These are phyloP conservation scores for Nicator chloris DNA, from an alignment of 2,113 vertebrate species.

Conservation along the genomic window DNA sequence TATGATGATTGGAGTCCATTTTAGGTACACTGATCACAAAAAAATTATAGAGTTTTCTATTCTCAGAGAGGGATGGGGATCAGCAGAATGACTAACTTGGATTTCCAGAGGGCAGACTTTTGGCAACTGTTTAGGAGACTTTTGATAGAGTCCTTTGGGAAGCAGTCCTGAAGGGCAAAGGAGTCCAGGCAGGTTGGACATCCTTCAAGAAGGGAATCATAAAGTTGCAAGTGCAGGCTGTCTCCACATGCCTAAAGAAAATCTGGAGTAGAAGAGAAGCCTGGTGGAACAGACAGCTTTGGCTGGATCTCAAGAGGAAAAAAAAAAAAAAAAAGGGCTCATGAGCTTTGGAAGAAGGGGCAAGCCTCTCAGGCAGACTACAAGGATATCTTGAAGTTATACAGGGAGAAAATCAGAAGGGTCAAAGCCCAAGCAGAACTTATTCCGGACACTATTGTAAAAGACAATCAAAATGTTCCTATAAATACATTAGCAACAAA, in stretches of 20 bases:
- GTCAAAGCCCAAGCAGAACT: neutral
- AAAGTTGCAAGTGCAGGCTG: neutral
- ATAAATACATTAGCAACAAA: neutral
- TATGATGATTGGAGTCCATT: neutral
- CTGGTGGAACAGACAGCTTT: neutral
- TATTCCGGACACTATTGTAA: neutral
- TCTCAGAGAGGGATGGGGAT: neutral
- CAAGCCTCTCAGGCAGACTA: neutral
- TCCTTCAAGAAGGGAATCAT: neutral
- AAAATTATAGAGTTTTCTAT: neutral
- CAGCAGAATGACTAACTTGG: neutral
- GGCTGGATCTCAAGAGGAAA: neutral
- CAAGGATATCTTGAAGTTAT: neutral
- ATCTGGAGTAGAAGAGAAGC: neutral
- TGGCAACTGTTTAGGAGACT: neutral
- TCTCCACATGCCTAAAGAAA: neutral
- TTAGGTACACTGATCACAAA: neutral
- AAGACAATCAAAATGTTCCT: neutral
- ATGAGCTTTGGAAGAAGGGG: neutral
- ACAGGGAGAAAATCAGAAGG: neutral
- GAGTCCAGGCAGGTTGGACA: neutral
- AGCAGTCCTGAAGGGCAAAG: neutral
- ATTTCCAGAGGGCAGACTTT: neutral
- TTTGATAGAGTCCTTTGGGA: neutral
- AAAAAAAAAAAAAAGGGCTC: neutral